A percentile compares a stretch with the other conserved stretches of the same genome.
phyloP scores from a whole-genome alignment of 2,888 invertebrate genomes.

The Hirtodrosophila alboralis region DNA sequence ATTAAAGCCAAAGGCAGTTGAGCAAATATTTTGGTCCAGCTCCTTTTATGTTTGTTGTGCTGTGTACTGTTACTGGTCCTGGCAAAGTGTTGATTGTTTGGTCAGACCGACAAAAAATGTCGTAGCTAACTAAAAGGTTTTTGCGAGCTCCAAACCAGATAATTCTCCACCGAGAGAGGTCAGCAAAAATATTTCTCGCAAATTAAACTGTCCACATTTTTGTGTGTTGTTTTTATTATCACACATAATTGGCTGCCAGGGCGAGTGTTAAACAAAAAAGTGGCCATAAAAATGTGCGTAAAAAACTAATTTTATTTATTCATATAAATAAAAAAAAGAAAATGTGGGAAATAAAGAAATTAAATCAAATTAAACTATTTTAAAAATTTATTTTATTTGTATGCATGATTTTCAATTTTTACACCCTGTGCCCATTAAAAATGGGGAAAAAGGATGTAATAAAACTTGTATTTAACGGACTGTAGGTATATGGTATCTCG shows the following conservation, averaged over 20 bases:
- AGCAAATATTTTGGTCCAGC: slow-evolving; percentile 54
- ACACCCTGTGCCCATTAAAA: too few relatives aligned
- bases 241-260: slow-evolving; percentile 50
- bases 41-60: not conserved
- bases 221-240: slow-evolving; percentile 37
- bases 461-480: too few relatives aligned
- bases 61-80: slow-evolving; percentile 15
- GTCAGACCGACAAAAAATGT: slow-evolving; percentile 49
- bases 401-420: not conserved
- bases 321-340: slow-evolving; percentile 19
- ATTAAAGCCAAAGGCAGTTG: slow-evolving; percentile 73
- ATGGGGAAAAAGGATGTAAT: too few relatives aligned
- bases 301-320: slow-evolving; percentile 25
- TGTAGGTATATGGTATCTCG: not conserved
- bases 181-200: slow-evolving; percentile 37
- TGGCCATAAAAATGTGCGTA: slow-evolving; percentile 13
- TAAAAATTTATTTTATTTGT: slow-evolving; percentile 6
- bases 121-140: slow-evolving; percentile 48
- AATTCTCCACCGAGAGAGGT: slow-evolving; percentile 10
- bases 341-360: slow-evolving; percentile 6
- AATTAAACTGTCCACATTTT: slow-evolving; percentile 55
- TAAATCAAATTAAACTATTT: slow-evolving; percentile 16
- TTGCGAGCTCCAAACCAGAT: slow-evolving; percentile 21
- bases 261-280: not conserved
- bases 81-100: slow-evolving; percentile 67